A percentile compares a stretch with the other conserved stretches of the same genome.
phyloP scores from a whole-genome alignment of 2,888 invertebrate species.

The Scrobipalpa costella region DNA sequence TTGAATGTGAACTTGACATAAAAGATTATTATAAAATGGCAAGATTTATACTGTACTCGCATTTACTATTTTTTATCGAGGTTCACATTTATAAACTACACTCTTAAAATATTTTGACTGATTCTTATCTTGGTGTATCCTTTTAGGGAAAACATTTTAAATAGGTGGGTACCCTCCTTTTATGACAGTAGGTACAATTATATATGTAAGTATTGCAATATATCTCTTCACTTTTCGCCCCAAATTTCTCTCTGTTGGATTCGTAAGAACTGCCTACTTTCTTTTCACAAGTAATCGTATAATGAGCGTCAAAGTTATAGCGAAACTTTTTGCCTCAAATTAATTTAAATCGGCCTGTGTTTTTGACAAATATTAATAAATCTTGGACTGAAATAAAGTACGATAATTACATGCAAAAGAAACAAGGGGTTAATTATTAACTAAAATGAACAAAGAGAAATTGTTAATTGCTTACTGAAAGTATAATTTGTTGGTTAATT shows the following conservation, averaged over 20 bases:
- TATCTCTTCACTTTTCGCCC: not conserved
- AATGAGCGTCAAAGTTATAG: not conserved
- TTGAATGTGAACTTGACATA: conserved; percentile 11
- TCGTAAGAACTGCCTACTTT: not conserved
- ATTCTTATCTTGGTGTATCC: too few relatives aligned
- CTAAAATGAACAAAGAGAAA: conserved; percentile 4
- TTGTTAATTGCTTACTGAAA: conserved; percentile 9
- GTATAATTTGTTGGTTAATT: conserved; percentile 4
- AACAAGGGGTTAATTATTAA: not conserved
- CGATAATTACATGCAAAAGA: not conserved
- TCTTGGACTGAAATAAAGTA: not conserved
- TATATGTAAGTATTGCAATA: not conserved
- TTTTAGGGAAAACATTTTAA: too few relatives aligned
- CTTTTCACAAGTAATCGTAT: conserved; percentile 3
- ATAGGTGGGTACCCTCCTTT: too few relatives aligned
- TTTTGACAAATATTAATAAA: not conserved
- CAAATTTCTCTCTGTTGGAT: conserved; percentile 9
- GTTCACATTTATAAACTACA: too few relatives aligned
- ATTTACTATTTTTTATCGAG: too few relatives aligned
- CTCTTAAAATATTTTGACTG: too few relatives aligned
- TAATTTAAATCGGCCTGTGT: not conserved
- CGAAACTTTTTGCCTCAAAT: not conserved
- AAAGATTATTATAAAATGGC: not conserved
- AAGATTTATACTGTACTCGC: not conserved
- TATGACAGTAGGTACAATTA: not conserved